Base-by-base conservation (phyloP, 1,140 invertebrate genomes). In the Drosophila pseudoobscura region DNA sequence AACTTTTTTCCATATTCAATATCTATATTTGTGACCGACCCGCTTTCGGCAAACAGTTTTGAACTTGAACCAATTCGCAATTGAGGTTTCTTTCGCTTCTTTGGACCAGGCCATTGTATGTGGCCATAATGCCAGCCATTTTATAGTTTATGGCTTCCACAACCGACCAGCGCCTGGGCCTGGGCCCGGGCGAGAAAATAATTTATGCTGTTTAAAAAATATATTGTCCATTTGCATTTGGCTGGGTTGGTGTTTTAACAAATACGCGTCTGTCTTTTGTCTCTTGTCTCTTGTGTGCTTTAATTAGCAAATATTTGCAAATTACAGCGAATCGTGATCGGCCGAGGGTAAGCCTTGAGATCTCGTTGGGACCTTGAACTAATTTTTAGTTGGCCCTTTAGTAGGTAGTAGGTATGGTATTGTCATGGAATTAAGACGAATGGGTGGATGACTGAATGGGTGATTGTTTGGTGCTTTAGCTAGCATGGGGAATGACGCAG, bases 251-350 rank as follows among this genome's bases (percentile, higher is more conserved):
- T 50, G 20, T 20, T 20, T 20, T 20, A 1, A 20, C 20, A 20
- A 20, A 20, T 20, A 20, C 20, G 20, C 20, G 20, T 20, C 20
- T 20, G 20, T 20, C 20, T 20, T 1, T 20, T 2, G 20, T 43
- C 39, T 57, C 20, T 20, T 2, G 20, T 43, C 39, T 57, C 52
- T 69, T 49, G 63, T 50, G 65, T 43, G 51, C 49, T 78, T 76
- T 88, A 88, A 88, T 88, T 88, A 88, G 64, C 83, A 88, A 83
- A 88, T 83, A 89, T 88, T 88, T 88, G 83, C 83, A 83, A 88
- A 88, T 79, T 70, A 69, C 75, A 69, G 45, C 45, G 59, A 49
- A 49, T 39, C 46, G 43, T 53, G 68, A 49, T 57, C 51, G 29
- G 72, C 8, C 31, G 39, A 62, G 58, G 39, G 43, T 31, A 75